Evolutionary conservation across 2,888 invertebrate genomes (phyloP).

Genomic region (Elmis aenea): DNA sequence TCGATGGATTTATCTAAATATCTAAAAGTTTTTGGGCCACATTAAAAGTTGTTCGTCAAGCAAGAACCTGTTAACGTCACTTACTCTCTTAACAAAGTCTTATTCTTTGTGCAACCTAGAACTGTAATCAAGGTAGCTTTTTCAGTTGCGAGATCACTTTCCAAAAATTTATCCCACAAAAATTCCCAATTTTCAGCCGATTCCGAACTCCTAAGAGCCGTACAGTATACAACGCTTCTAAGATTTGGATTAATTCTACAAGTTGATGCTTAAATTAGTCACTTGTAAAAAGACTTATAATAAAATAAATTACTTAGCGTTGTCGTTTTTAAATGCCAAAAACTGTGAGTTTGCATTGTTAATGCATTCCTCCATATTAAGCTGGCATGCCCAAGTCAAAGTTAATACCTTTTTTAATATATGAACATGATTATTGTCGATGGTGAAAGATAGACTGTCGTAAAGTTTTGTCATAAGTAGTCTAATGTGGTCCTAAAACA

Average conservation of each 20-base stretch:
- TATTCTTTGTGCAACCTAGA: conserved; percentile 62
- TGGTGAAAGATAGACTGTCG: too few relatives aligned
- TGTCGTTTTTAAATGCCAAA: background rate
- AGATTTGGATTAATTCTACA: conserved; percentile 58
- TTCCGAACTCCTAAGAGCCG: conserved; percentile 61
- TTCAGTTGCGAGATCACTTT: conserved; percentile 60
- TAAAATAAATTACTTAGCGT: too few relatives aligned
- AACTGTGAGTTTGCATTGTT: background rate
- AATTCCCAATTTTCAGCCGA: conserved; percentile 55
- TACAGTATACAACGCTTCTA: conserved; percentile 70
- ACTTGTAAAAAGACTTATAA: too few relatives aligned
- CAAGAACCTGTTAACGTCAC: too few relatives aligned
- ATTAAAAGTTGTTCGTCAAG: too few relatives aligned
- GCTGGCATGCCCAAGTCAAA: conserved; percentile 60
- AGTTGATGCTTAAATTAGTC: too few relatives aligned
- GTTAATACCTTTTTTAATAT: conserved; percentile 57
- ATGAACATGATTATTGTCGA: too few relatives aligned
- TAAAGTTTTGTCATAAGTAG: too few relatives aligned
- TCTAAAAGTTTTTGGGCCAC: conserved; percentile 15
- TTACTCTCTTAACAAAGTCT: conserved; percentile 54
- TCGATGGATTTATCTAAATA: conserved; percentile 31
- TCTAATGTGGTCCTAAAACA: too few relatives aligned
- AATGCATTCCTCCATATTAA: conserved; percentile 56
- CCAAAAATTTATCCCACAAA: conserved; percentile 57
- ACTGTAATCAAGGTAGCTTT: conserved; percentile 59